Percentiles rank a stretch among this genome's conserved stretches.
Evolutionary conservation across 2,113 vertebrate genomes (phyloP).

Genomic region (Scomber scombrus): DNA sequence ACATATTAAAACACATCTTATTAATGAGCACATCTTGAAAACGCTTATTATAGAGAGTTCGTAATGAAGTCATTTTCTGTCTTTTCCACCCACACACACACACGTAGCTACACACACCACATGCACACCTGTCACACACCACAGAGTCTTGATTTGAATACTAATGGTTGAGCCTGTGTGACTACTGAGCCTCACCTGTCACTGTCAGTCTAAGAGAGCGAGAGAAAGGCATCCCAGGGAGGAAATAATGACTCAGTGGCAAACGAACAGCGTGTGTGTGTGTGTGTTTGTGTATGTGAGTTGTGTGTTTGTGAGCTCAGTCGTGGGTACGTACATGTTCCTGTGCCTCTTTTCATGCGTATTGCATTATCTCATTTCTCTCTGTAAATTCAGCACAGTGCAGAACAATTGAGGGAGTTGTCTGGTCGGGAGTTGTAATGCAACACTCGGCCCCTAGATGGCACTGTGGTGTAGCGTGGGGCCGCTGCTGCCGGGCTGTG

Average conservation of each 20-base stretch:
- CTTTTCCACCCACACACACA: conserved; percentile 4
- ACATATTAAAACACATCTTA: not conserved
- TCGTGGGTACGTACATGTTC: not conserved
- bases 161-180: conserved; percentile 56
- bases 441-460: conserved; percentile 76
- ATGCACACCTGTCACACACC: conserved; percentile 34
- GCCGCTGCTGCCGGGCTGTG: conserved; percentile 17
- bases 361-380: no score
- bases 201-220: conserved; percentile 66
- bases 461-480: conserved; percentile 73
- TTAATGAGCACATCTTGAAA: not conserved
- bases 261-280: conserved; percentile 2
- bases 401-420: conserved; percentile 37
- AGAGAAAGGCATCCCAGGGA: conserved; percentile 55
- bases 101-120: conserved; percentile 23
- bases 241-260: conserved; percentile 53
- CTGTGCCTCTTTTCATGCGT: not conserved
- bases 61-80: not conserved
- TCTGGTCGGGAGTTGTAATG: not conserved
- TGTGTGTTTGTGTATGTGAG: conserved; percentile 6
- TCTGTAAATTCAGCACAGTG: not conserved
- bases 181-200: conserved; percentile 66
- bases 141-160: conserved; percentile 53
- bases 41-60: not conserved
- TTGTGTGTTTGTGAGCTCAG: not conserved